Conservation (phyloP, 2,797 vertebrate species). For the Hypotaenidia okinawae region DNA sequence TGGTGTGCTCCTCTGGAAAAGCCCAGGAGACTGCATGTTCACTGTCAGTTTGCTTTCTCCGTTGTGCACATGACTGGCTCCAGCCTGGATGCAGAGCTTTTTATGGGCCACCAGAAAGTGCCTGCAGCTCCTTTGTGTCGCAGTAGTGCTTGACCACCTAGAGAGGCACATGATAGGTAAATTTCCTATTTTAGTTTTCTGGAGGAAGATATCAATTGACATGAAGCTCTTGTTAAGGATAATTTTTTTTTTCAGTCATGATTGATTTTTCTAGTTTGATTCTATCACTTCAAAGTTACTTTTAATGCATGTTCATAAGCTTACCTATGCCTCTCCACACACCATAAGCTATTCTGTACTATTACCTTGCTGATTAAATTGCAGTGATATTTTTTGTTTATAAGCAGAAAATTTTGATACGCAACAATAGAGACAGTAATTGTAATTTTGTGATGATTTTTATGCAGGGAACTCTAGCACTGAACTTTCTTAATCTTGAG, state of each 20-base stretch:
- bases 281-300: background rate
- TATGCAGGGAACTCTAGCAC: background rate
- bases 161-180: background rate
- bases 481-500: background rate
- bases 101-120: background rate
- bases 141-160: background rate
- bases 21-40: background rate
- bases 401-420: background rate
- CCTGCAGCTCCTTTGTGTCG: background rate
- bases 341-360: background rate
- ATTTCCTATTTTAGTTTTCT: background rate
- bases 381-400: background rate
- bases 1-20: background rate
- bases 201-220: background rate
- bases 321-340: background rate
- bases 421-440: background rate
- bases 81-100: background rate
- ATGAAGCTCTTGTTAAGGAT: background rate
- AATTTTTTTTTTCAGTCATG: background rate
- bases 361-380: background rate
- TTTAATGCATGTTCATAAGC: background rate
- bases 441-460: constrained; percentile 7
- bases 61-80: background rate
- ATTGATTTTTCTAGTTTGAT: background rate
- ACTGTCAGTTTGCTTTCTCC: background rate